These are phyloP conservation scores for Syrmaticus mikado DNA, from an alignment of 2,113 vertebrate genomes.

Conservation along the genomic window DNA sequence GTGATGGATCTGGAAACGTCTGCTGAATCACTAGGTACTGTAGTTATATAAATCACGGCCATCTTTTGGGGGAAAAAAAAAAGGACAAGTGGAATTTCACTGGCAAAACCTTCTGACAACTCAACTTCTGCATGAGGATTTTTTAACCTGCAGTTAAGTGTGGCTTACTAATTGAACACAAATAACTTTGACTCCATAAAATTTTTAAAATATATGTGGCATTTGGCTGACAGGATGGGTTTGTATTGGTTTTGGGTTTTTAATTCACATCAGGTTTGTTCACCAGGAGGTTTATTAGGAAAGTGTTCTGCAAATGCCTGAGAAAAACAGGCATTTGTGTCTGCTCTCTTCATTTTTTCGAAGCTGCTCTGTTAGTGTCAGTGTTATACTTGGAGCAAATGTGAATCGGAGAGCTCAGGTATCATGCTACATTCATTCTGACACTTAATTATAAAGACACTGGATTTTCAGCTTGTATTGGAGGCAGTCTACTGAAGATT, in stretches of 20 bases:
- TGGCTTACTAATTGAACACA: neutral
- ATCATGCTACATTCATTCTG: neutral
- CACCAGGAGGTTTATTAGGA: neutral
- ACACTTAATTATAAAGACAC: neutral
- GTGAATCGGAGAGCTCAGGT: neutral
- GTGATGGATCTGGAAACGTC: neutral
- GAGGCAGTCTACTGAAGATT: neutral
- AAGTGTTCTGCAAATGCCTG: neutral
- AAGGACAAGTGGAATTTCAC: slow-evolving; percentile 38
- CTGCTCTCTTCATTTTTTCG: neutral
- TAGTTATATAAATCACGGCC: neutral
- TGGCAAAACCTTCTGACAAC: neutral
- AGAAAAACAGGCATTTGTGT: neutral
- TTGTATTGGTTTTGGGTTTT: neutral
- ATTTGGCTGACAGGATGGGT: neutral
- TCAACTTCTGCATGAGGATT: neutral
- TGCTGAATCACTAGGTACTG: neutral
- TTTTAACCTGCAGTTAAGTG: slow-evolving; percentile 7
- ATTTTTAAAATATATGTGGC: neutral
- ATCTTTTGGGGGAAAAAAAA: neutral
- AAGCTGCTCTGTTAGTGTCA: neutral
- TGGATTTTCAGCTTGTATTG: neutral
- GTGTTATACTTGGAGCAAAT: neutral
- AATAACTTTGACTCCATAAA: neutral
- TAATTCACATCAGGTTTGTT: neutral